A percentile compares a stretch with the other conserved stretches of the same genome.
Evolutionary conservation across 2,797 vertebrate genomes (phyloP).

Genomic region (Lithobates sylvaticus): DNA sequence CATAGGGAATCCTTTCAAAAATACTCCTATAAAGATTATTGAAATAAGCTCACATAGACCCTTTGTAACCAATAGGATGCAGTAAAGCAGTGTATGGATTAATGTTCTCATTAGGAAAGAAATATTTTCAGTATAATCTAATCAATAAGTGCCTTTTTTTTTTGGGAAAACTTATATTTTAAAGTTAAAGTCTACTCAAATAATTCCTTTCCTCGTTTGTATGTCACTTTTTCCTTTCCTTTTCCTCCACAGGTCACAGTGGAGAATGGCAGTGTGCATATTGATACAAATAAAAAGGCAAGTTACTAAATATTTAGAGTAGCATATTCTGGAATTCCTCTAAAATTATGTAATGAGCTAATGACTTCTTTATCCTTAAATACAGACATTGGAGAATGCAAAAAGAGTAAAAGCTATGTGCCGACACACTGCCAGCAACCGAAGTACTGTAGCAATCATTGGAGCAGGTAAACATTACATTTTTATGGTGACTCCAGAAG

Average conservation of each 20-base stretch:
- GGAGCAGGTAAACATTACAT: slow-evolving; percentile 24
- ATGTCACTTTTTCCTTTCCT: slow-evolving; percentile 11
- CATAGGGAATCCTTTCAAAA: too few species aligned
- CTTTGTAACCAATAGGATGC: too few species aligned
- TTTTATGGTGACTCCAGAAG: too few species aligned
- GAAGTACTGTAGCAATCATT: slow-evolving; percentile 30
- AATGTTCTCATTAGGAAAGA: too few species aligned
- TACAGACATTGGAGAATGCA: slow-evolving; percentile 33
- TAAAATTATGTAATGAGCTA: background rate
- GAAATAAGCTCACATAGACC: too few species aligned
- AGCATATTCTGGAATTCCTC: background rate
- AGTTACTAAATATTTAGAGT: background rate
- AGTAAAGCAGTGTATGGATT: too few species aligned
- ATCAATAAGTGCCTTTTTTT: too few species aligned
- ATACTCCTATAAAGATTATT: too few species aligned
- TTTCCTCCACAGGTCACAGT: slow-evolving; percentile 78
- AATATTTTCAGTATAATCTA: too few species aligned
- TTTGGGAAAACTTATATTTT: too few species aligned
- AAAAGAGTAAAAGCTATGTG: slow-evolving; percentile 48
- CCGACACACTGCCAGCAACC: background rate
- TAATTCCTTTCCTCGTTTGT: background rate
- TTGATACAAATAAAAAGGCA: slow-evolving; percentile 82
- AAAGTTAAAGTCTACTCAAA: too few species aligned
- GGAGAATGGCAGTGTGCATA: slow-evolving; percentile 79
- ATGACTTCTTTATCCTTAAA: background rate